These are phyloP conservation scores for Drosophila nasuta DNA, from an alignment of 1,140 invertebrate genomes.

Conservation along the genomic window DNA sequence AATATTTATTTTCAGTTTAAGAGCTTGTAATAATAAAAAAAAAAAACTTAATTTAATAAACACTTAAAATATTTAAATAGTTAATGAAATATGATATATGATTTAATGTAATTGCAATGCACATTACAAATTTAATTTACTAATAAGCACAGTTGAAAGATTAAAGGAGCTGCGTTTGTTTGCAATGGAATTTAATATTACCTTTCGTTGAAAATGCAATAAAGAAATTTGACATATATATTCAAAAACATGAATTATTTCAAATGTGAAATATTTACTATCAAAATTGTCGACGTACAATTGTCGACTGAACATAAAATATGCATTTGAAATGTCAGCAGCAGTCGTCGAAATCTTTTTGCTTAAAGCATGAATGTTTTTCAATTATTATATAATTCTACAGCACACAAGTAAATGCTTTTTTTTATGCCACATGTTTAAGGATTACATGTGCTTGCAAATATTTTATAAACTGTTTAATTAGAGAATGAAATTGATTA, in stretches of 20 bases:
- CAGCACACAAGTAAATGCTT: too few species aligned
- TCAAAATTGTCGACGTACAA: slow-evolving; percentile 4
- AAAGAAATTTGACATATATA: background rate
- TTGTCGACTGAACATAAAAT: slow-evolving; percentile 2
- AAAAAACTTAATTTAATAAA: too few species aligned
- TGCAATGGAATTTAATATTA: background rate
- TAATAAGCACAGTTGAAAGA: too few species aligned
- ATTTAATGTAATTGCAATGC: too few species aligned
- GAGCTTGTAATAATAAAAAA: too few species aligned
- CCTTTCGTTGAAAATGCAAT: background rate
- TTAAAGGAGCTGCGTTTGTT: too few species aligned
- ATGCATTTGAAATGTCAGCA: slow-evolving; percentile 4
- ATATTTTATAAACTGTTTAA: slow-evolving; percentile 28
- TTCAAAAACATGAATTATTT: slow-evolving; percentile 2
- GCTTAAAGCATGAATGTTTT: background rate
- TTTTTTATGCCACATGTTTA: background rate
- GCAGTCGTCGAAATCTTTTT: too few species aligned
- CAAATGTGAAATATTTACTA: background rate
- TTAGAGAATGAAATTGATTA: slow-evolving; percentile 10
- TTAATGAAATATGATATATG: too few species aligned
- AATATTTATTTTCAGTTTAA: too few species aligned
- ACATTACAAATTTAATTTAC: too few species aligned
- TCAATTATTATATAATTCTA: background rate
- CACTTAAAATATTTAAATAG: too few species aligned
- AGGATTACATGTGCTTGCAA: background rate